phyloP scores from a whole-genome alignment of 2,888 invertebrate genomes.

The Ditylenchus weischeri region DNA sequence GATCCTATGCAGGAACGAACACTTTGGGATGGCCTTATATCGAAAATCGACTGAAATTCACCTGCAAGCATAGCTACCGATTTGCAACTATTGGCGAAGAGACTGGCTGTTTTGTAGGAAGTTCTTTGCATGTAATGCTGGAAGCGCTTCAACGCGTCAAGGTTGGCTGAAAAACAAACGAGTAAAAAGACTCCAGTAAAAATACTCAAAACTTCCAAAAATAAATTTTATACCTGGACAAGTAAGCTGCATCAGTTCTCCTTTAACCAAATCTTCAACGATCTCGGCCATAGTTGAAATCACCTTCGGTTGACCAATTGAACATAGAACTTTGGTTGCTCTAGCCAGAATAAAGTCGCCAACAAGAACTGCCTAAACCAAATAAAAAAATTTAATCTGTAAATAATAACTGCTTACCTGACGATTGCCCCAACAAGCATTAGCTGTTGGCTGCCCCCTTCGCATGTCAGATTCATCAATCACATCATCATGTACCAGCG shows the following conservation, averaged over 20 bases:
- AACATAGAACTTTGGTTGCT: constrained; percentile 88
- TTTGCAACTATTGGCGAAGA: constrained; percentile 93
- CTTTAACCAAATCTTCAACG: constrained; percentile 91
- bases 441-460: constrained; percentile 93
- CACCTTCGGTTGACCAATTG: constrained; percentile 84
- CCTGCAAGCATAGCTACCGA: constrained; percentile 64
- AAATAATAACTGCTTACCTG: constrained; percentile 33
- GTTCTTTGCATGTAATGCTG: constrained; percentile 95
- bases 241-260: constrained; percentile 96
- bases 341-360: constrained; percentile 95
- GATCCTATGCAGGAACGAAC: too few species aligned
- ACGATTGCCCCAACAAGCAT: constrained; percentile 85
- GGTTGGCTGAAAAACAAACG: constrained; percentile 15
- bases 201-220: background rate
- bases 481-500: constrained; percentile 97
- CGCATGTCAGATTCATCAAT: constrained; percentile 93
- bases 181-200: too few species aligned
- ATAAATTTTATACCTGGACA: constrained; percentile 19
- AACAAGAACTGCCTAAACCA: constrained; percentile 85
- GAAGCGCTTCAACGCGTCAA: constrained; percentile 77
- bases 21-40: too few species aligned
- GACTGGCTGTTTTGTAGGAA: constrained; percentile 94
- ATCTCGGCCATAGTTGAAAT: constrained; percentile 87
- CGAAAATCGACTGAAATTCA: constrained; percentile 17
- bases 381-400: constrained; percentile 3